Conservation (phyloP, 2,888 invertebrate species). For the Caenorhabditis panamensis region DNA sequence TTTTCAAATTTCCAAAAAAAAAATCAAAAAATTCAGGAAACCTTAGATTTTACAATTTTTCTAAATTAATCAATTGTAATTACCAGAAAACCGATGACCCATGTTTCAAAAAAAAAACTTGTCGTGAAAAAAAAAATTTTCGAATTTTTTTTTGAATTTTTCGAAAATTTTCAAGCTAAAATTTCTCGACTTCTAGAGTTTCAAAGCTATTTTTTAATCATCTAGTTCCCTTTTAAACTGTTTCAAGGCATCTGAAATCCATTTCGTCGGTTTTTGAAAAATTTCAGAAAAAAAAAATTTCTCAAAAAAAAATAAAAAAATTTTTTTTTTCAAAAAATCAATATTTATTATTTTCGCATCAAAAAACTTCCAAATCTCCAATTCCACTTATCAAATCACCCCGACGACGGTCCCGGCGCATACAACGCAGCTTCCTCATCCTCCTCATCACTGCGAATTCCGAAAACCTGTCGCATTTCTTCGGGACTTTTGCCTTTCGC, state of each 20-base stretch:
- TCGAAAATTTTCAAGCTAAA: too few species aligned
- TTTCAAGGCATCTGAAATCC: too few species aligned
- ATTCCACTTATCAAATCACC: too few species aligned
- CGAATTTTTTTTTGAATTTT: background rate
- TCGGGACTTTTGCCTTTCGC: constrained; percentile 38
- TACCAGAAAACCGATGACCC: too few species aligned
- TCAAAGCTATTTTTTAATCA: too few species aligned
- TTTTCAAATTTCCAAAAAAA: background rate
- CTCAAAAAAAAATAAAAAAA: background rate
- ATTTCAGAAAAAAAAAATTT: background rate
- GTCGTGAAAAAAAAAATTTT: background rate
- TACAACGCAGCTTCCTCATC: constrained; percentile 32
- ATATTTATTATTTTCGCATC: background rate
- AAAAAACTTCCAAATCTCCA: too few species aligned
- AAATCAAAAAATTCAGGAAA: background rate
- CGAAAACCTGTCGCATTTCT: constrained; percentile 28
- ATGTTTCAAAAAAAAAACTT: too few species aligned
- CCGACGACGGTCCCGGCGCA: constrained; percentile 24
- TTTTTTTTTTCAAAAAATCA: background rate
- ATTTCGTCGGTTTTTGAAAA: background rate
- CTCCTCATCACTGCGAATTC: constrained; percentile 34
- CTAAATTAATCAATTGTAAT: background rate
- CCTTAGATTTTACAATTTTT: background rate
- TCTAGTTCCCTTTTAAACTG: too few species aligned
- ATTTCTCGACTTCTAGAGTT: too few species aligned